These are phyloP conservation scores for Rhadinocentrus ornatus DNA, from an alignment of 2,797 vertebrate species.

Conservation along the genomic window DNA sequence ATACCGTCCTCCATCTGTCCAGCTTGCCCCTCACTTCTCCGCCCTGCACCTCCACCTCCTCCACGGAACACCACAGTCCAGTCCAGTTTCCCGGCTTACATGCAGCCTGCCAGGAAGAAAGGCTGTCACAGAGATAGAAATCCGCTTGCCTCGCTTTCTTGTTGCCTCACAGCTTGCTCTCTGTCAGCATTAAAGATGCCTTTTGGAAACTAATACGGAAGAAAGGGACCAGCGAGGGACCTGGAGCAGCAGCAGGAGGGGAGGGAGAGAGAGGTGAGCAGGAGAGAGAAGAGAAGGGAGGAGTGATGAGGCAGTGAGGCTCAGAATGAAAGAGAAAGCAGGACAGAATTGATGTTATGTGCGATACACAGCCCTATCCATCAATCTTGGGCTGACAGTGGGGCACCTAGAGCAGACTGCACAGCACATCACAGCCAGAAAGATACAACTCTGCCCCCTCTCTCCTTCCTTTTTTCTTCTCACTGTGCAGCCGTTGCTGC, in stretches of 20 bases:
- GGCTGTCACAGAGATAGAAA: constrained; percentile 69
- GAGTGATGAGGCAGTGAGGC: constrained; percentile 67
- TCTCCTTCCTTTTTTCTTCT: constrained; percentile 36
- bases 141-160: constrained; percentile 56
- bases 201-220: constrained; percentile 77
- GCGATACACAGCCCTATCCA: constrained; percentile 68
- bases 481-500: constrained; percentile 66
- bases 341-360: constrained; percentile 78
- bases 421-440: constrained; percentile 51
- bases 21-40: constrained; percentile 54
- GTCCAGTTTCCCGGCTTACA: constrained; percentile 69
- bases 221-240: constrained; percentile 70
- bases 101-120: constrained; percentile 51
- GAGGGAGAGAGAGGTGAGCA: constrained; percentile 26
- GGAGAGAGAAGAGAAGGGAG: constrained; percentile 49
- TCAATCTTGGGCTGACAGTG: constrained; percentile 65
- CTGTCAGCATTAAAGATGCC: constrained; percentile 69
- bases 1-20: constrained; percentile 79
- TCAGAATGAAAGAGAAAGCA: constrained; percentile 72
- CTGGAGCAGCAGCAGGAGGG: constrained; percentile 48
- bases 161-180: constrained; percentile 68
- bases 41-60: constrained; percentile 51
- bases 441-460: constrained; percentile 52
- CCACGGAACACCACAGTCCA: constrained; percentile 77
- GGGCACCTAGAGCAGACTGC: constrained; percentile 52